These are phyloP conservation scores for Anniella stebbinsi DNA, from an alignment of 2,797 vertebrate genomes.

Conservation along the genomic window DNA sequence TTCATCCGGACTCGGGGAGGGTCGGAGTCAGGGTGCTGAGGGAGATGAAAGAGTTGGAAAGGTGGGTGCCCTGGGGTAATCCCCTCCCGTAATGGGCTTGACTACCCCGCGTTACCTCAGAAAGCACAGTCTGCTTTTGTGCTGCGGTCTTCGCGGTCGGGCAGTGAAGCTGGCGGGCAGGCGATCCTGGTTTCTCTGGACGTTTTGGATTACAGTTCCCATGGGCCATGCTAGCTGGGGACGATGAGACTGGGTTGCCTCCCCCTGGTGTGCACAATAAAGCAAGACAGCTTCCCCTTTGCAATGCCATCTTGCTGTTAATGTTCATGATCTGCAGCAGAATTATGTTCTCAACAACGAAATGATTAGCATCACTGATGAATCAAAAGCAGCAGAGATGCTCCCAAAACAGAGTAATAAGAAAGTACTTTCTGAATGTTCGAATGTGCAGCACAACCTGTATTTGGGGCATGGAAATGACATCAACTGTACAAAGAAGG, in stretches of 20 bases:
- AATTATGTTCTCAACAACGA: not conserved
- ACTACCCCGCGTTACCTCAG: not conserved
- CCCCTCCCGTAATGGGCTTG: not conserved
- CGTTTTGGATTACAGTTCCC: too few species aligned
- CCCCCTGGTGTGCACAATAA: not conserved
- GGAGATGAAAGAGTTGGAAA: not conserved
- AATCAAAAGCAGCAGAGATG: rapidly evolving
- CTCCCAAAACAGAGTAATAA: slow-evolving; percentile 19
- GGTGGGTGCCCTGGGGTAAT: not conserved
- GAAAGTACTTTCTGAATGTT: rapidly evolving
- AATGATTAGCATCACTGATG: not conserved
- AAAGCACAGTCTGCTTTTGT: too few species aligned
- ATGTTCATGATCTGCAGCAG: too few species aligned
- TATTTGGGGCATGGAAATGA: rapidly evolving
- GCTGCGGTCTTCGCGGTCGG: too few species aligned
- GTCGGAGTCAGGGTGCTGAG: slow-evolving; percentile 12
- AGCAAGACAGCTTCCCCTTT: not conserved
- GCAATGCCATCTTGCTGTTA: not conserved
- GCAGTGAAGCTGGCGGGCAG: too few species aligned
- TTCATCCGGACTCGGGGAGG: not conserved
- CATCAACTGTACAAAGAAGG: rapidly evolving
- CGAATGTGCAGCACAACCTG: not conserved
- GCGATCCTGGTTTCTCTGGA: too few species aligned
- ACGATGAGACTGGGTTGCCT: too few species aligned
- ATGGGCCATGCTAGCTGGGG: too few species aligned